Base-by-base conservation (phyloP, 2,113 vertebrate genomes). In the Vulpes vulpes region DNA sequence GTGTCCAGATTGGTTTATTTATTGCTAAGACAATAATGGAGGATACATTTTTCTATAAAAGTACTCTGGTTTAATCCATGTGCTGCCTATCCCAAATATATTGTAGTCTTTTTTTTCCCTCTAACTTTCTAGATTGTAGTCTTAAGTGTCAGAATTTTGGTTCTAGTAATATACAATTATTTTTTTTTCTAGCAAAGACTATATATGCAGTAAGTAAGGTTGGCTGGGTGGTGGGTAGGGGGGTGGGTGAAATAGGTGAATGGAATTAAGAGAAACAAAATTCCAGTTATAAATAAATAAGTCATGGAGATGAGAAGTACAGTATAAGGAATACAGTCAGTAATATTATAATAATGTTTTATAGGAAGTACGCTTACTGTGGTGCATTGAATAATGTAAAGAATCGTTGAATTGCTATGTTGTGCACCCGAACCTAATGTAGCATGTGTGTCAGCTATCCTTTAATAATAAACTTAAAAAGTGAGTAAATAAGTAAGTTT, bases 101-200 rank as follows among this genome's bases (percentile, higher is more conserved):
- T 88, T 82, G 8, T 65, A 64, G 35, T 93, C 59, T 89, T 92
- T 20, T 20, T 69, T 69, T 69, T 35, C 3, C 32, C 67, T 69
- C 17, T 3, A 17, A 16, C 3, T 43, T 43, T 43, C 67, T 69
- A 35, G 32, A 94, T 91, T 82, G 8, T 65, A 59, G 35, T 91
- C 53, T 89, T 92, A 49, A 81, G 27, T 80, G 73, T 95, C 51
- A 89, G n/a, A 76, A 89, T 88, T 84, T 91, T 96, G 9, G 43
- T 71, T 89, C 11, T 84, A 79, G 30, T 73, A 51, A 35, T 62
- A 83, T 85, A 73, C 15, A 87, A 8, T 35, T n/a, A 35, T 35
- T 9, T 17, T 79, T 96, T 95, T 73, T 73, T 23, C 5, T 85
- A 55, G 10, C 57, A 55, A 67, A 59, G 67, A 69, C 16, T 65